These are phyloP conservation scores for Phrynocephalus guinanensis DNA, from an alignment of 2,797 vertebrate species.

Conservation along the genomic window DNA sequence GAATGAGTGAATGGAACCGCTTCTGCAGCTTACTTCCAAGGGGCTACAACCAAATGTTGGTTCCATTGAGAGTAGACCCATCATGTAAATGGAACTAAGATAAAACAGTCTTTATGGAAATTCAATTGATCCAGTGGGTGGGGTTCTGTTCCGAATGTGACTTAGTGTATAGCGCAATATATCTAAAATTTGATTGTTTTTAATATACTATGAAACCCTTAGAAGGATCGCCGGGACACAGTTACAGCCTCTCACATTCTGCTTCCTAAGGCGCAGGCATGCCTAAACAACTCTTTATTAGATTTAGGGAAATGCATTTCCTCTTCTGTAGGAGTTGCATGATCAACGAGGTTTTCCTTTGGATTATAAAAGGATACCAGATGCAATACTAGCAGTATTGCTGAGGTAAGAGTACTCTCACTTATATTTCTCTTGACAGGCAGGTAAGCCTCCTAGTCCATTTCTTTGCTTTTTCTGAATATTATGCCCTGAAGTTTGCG, in stretches of 20 bases:
- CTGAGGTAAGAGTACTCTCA: neutral
- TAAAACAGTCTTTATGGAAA: too few species aligned
- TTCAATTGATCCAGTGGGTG: too few species aligned
- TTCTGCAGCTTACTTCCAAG: neutral
- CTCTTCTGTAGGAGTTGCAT: neutral
- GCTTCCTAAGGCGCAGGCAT: neutral
- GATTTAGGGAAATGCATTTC: neutral
- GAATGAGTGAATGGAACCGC: neutral
- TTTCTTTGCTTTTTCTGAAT: neutral
- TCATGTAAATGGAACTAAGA: too few species aligned
- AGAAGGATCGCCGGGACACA: constrained; percentile 8
- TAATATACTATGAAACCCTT: constrained; percentile 53
- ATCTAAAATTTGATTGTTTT: neutral
- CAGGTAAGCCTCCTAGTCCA: neutral
- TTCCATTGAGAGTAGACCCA: too few species aligned
- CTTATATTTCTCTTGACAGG: neutral
- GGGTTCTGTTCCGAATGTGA: too few species aligned
- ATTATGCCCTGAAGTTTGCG: neutral
- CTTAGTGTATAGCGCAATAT: too few species aligned
- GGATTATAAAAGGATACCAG: neutral
- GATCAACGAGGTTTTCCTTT: neutral
- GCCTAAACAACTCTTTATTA: neutral
- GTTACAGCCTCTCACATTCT: neutral
- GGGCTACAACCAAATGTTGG: too few species aligned
- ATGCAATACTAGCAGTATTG: too few species aligned